Base-by-base conservation (phyloP, 2,888 invertebrate genomes). In the Clitarchus hookeri region DNA sequence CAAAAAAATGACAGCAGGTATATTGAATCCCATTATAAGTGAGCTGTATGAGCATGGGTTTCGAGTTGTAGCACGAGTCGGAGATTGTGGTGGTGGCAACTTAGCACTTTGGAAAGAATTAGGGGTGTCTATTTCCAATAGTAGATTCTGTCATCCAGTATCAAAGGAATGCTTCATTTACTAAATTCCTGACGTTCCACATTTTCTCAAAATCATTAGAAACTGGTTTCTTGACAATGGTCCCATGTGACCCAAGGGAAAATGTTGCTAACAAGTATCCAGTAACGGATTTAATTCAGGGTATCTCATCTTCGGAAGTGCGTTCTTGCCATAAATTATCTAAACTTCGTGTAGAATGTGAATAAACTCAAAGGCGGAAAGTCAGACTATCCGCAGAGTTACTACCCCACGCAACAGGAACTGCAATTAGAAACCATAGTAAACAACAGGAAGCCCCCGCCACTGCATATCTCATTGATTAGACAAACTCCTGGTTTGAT, bases 161-260 rank as follows among this genome's bases (percentile, higher is more conserved):
- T 19, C 87, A 6, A 89, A 88, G 25, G 82, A 88, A 48, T 48
- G 6, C 48, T 87, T 87, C 26, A 87, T 89, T 80, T 89, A 88
- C 86, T 87, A 88, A 44, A 89, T 89, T 87, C 88, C 89, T 13
- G 89, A 90, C 88, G 89, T 23, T 23, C 90, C 90, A 12, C 89
- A 89, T 86, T 83, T 90, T 36, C 84, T 89, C 16, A 89, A 89
- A 88, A 85, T 89, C 4, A 53, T 89, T 0, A 86, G 89, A 84
- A 89, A 90, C 85, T 89, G 89, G 89, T 86, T 90, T 44, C 16
- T 89, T 25, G 89, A 89, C 85, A 89, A 88, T 54, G 89, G 89
- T 19, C 89, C 89, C n/a, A 36, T n/a, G 12, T 27, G n/a, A 12
- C 79, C 48, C 48, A 48, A 48, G 6, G 48, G 48, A 48, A n/a